Evolutionary conservation across 2,888 invertebrate species (phyloP).

Genomic region (Ferrisia virgata): DNA sequence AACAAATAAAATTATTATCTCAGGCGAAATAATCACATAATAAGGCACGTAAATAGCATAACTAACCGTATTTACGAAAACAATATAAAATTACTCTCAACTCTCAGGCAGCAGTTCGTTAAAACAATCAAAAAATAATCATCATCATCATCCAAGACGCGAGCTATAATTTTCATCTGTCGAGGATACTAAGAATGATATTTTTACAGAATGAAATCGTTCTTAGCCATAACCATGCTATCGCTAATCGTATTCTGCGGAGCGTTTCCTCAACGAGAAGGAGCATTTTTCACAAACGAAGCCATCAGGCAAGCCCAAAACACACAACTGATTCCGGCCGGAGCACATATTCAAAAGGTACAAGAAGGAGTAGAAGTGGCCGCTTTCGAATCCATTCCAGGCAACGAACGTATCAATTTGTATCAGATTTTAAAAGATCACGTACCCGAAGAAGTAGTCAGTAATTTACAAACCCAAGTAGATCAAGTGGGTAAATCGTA

Average conservation of each 20-base stretch:
- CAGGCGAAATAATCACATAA: neutral
- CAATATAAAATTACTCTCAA: neutral
- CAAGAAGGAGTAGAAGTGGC: conserved; percentile 78
- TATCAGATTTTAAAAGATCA: conserved; percentile 80
- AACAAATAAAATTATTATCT: no score
- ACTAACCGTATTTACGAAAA: neutral
- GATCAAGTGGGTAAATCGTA: conserved; percentile 68
- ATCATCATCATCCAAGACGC: neutral
- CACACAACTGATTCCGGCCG: conserved; percentile 78
- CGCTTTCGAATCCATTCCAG: conserved; percentile 82
- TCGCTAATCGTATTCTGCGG: conserved; percentile 59
- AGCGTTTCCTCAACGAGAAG: conserved; percentile 64
- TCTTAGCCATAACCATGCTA: conserved; percentile 51
- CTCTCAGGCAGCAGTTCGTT: no score
- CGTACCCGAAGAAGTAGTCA: conserved; percentile 82
- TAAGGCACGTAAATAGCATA: no score
- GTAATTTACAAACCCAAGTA: conserved; percentile 80
- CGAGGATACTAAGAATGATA: neutral
- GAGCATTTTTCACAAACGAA: conserved; percentile 77
- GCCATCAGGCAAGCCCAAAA: conserved; percentile 84
- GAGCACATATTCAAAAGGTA: conserved; percentile 79
- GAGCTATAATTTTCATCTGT: neutral
- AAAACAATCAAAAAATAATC: no score
- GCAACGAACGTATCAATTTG: conserved; percentile 78
- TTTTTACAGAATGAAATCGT: conserved; percentile 44